Percentiles rank a stretch among this genome's conserved stretches.
Conservation (phyloP, 2,888 invertebrate species). For the Sinelater perroti region DNA sequence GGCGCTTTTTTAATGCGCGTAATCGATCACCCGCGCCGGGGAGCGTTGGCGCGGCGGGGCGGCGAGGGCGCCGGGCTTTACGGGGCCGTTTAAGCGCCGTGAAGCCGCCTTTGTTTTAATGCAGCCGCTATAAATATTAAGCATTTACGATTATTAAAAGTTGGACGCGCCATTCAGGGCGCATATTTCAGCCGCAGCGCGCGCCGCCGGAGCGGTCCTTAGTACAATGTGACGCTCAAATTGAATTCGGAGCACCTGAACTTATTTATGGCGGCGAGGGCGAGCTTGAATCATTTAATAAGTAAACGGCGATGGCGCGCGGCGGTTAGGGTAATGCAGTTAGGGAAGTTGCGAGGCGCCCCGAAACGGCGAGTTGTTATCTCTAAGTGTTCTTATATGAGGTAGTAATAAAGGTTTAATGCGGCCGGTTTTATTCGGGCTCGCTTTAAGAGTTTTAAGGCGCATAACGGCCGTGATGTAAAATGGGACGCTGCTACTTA, state of each 20-base stretch:
- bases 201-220: slow-evolving; percentile 35
- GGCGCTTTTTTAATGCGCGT: slow-evolving; percentile 3
- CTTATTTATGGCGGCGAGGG: slow-evolving; percentile 47
- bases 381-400: slow-evolving; percentile 25
- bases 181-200: slow-evolving; percentile 8
- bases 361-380: slow-evolving; percentile 23
- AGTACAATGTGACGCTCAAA: slow-evolving; percentile 48
- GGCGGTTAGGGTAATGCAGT: slow-evolving; percentile 38
- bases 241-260: slow-evolving; percentile 48
- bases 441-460: slow-evolving; percentile 16
- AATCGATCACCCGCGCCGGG: too few species aligned
- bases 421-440: slow-evolving; percentile 17
- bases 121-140: slow-evolving; percentile 18
- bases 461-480: slow-evolving; percentile 9
- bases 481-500: slow-evolving; percentile 10
- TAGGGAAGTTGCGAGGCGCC: slow-evolving; percentile 28
- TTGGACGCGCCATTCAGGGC: slow-evolving; percentile 16
- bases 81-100: background rate
- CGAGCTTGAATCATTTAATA: slow-evolving; percentile 45
- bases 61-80: too few species aligned
- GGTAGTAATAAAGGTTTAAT: slow-evolving; percentile 24
- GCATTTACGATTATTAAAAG: slow-evolving; percentile 27
- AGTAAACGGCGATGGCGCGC: slow-evolving; percentile 39
- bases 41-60: too few species aligned
- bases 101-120: slow-evolving; percentile 14